Evolutionary conservation across 2,888 invertebrate genomes (phyloP).

Genomic region (Cybosia mesomella): DNA sequence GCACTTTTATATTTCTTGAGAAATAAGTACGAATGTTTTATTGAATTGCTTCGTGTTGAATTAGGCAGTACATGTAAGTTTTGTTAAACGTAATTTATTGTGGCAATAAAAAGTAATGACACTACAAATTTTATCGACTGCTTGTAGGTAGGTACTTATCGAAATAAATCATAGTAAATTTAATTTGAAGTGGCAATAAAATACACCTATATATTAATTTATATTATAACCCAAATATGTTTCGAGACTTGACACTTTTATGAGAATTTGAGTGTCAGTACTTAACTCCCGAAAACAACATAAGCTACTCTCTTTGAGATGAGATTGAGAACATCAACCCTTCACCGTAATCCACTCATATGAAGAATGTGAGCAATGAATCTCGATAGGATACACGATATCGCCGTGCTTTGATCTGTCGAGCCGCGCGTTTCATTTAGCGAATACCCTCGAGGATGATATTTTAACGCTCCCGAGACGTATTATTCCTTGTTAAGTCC

Average conservation of each 20-base stretch:
- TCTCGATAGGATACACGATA: not conserved
- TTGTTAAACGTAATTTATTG: conserved; percentile 17
- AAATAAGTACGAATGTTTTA: conserved; percentile 14
- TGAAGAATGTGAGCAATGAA: conserved; percentile 8
- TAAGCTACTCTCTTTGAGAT: not conserved
- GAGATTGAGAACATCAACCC: conserved; percentile 9
- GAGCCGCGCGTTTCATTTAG: conserved; percentile 20
- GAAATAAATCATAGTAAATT: conserved; percentile 18
- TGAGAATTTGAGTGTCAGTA: not conserved
- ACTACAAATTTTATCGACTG: conserved; percentile 17
- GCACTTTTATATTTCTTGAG: conserved; percentile 13
- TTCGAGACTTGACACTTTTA: conserved; percentile 5
- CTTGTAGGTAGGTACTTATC: conserved; percentile 16
- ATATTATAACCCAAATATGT: conserved; percentile 1
- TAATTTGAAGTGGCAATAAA: conserved; percentile 14
- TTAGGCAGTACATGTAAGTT: conserved; percentile 11
- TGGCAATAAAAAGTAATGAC: conserved; percentile 22
- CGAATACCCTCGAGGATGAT: conserved; percentile 56
- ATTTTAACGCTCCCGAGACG: conserved; percentile 68
- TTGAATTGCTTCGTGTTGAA: conserved; percentile 10
- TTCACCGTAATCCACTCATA: conserved; percentile 11
- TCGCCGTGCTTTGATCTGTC: conserved; percentile 41
- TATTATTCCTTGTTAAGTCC: conserved; percentile 79
- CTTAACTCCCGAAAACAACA: not conserved
- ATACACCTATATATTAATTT: not conserved